A percentile compares a stretch with the other conserved stretches of the same genome.
These are phyloP conservation scores for Perca fluviatilis DNA, from an alignment of 2,113 vertebrate species.

Conservation along the genomic window DNA sequence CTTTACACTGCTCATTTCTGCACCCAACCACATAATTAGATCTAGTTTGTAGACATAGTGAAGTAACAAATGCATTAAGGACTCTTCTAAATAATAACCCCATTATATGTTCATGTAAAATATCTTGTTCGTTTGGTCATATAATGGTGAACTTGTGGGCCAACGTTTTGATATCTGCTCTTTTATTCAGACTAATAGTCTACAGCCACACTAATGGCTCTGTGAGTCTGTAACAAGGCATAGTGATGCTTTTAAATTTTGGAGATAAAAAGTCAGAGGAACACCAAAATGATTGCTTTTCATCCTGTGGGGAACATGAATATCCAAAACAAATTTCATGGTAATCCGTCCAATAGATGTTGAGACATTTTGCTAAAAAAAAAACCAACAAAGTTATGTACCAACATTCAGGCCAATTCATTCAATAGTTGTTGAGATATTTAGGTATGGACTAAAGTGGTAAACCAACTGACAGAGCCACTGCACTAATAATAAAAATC, in stretches of 20 bases:
- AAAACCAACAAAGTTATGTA: neutral
- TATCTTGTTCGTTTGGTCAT: neutral
- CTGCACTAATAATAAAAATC: neutral
- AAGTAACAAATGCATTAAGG: neutral
- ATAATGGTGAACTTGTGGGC: neutral
- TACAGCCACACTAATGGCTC: neutral
- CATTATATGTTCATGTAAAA: neutral
- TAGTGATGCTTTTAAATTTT: neutral
- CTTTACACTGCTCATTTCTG: slow-evolving; percentile 39
- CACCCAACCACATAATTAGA: neutral
- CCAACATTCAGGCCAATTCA: too few species aligned
- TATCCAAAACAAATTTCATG: too few species aligned
- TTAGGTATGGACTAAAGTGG: too few species aligned
- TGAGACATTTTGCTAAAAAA: too few species aligned
- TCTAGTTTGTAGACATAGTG: neutral
- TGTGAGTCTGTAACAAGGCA: neutral
- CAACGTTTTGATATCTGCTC: neutral
- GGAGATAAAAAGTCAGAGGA: too few species aligned
- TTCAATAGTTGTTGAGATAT: too few species aligned
- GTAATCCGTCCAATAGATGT: too few species aligned
- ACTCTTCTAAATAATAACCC: neutral
- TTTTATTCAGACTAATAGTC: neutral
- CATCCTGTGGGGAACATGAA: too few species aligned
- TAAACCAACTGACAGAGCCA: neutral
- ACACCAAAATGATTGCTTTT: too few species aligned